Evolutionary conservation across 2,797 vertebrate species (phyloP).

Genomic region (Pogoniulus pusillus): DNA sequence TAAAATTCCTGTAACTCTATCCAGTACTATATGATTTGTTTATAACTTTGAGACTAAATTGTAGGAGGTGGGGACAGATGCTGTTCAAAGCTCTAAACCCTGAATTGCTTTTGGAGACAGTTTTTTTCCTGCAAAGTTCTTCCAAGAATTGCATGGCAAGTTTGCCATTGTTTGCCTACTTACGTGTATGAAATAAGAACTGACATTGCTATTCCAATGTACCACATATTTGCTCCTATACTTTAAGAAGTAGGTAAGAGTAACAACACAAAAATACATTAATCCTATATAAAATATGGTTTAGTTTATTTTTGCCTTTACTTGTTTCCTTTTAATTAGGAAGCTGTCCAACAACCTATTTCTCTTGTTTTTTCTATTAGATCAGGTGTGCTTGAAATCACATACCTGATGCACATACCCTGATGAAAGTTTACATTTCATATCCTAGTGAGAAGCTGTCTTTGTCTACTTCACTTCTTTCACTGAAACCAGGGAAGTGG

Average conservation of each 20-base stretch:
- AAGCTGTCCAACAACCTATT: not conserved
- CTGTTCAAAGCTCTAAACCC: constrained; percentile 9
- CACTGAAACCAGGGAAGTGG: not conserved
- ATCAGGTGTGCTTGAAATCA: not conserved
- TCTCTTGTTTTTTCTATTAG: not conserved
- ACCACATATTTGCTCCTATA: not conserved
- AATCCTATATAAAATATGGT: not conserved
- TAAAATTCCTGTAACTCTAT: constrained; percentile 58
- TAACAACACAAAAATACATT: not conserved
- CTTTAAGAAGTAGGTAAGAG: not conserved
- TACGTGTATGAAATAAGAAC: not conserved
- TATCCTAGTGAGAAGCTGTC: not conserved
- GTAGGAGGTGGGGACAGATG: constrained; percentile 23
- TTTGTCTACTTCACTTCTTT: constrained; percentile 46
- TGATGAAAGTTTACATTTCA: not conserved
- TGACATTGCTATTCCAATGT: not conserved
- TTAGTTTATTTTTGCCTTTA: not conserved
- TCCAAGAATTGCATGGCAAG: not conserved
- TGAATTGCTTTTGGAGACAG: not conserved
- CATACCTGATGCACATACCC: not conserved
- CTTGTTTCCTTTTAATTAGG: not conserved
- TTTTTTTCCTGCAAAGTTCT: not conserved
- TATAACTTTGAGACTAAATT: constrained; percentile 56
- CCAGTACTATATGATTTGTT: constrained; percentile 59
- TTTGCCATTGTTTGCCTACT: not conserved